Evolutionary conservation across 2,113 vertebrate genomes (phyloP), one percentile per base, ranked within the genome.

Genomic region (Turdus rufiventris): DNA sequence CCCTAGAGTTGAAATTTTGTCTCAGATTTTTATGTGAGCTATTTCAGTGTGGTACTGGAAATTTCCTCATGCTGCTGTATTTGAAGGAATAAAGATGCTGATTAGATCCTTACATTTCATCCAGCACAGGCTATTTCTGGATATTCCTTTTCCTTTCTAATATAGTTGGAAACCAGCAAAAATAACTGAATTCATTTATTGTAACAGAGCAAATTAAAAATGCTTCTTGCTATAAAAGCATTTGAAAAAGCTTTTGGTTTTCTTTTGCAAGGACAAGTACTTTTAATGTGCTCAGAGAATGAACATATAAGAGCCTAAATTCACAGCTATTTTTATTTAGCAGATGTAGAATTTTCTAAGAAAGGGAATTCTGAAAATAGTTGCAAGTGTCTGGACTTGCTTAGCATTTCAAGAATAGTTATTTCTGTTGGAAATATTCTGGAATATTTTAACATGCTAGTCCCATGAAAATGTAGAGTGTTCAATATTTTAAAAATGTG

Each of bases 301-400:
- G 60, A 76, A 58, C 8, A 58, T 38, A 10, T 15, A 47, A 62
- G 54, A 93, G 58, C 67, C 34, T 15, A n/a, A 77, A 78, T 86
- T 88, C 36, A 43, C 34, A 40, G 80, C 76, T 92, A 76, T 78
- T 94, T 95, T 89, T 72, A 21, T 91, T 89, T 81, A 89, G 86
- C 96, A 85, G 70, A 84, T 75, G 65, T 65, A 63, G 40, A 87
- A 67, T 54, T 78, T 89, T 88, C 73, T 63, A 54, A 62, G 66
- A 62, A 78, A 62, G 26, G 25, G 24, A 18, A 40, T 85, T 79
- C 81, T 93, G 86, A 86, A 95, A 92, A 94, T 75, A 96, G 89
- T 65, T 65, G 34, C 24, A 10, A 76, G 48, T 54, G 61, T 77
- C 79, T 76, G 51, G 34, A 58, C 61, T 87, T 56, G n/a, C 68